phyloP scores from a whole-genome alignment of 2,797 vertebrate species.

The Catharus ustulatus region DNA sequence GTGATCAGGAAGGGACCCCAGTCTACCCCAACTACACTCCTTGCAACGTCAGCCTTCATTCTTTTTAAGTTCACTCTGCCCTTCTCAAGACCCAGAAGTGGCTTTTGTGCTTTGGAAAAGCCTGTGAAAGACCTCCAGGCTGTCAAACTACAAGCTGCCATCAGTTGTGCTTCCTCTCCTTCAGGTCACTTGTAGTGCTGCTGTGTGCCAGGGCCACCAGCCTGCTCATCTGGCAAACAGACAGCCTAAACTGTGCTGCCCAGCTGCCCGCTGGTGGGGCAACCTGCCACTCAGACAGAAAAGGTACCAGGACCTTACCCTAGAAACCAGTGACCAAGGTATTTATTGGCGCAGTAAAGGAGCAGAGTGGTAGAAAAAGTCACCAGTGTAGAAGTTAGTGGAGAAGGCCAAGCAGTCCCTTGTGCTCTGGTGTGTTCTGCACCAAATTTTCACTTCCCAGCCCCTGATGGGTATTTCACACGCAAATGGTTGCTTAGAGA shows the following conservation, averaged over 20 bases:
- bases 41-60: slow-evolving; percentile 10
- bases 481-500: neutral
- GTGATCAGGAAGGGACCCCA: neutral
- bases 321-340: neutral
- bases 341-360: neutral
- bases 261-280: neutral
- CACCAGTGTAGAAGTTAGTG: neutral
- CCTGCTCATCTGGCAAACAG: neutral
- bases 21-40: neutral
- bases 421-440: neutral
- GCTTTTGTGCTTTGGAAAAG: neutral
- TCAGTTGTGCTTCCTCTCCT: neutral
- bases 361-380: neutral
- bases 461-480: neutral
- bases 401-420: neutral
- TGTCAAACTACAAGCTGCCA: neutral
- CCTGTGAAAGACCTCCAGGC: slow-evolving; percentile 4
- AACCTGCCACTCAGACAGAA: neutral
- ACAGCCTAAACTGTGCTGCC: neutral
- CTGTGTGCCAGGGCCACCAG: neutral
- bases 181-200: neutral
- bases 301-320: neutral
- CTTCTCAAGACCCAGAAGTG: slow-evolving; percentile 23
- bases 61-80: neutral
- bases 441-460: neutral